Evolutionary conservation across 2,888 invertebrate genomes (phyloP).

Genomic region (Microctonus hyperodae): DNA sequence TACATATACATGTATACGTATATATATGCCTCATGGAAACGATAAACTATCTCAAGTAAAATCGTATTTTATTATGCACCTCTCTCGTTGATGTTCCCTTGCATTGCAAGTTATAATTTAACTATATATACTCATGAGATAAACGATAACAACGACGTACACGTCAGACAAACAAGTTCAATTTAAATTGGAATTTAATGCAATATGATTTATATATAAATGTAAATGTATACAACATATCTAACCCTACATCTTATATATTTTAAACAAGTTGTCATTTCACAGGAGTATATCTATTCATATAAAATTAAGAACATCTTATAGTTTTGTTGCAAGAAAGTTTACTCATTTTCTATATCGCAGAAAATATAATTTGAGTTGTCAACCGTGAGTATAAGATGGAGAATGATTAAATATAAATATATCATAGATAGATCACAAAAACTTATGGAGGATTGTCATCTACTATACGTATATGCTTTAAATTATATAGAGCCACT

Average conservation of each 20-base stretch:
- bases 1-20: not conserved
- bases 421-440: not conserved
- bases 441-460: not conserved
- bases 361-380: not conserved
- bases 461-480: not conserved
- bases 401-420: not conserved
- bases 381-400: not conserved
- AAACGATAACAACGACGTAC: not conserved
- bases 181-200: conserved; percentile 19
- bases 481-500: conserved; percentile 15
- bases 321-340: not conserved
- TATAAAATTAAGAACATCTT: not conserved
- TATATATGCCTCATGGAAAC: not conserved
- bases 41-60: not conserved
- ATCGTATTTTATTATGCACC: conserved; percentile 1
- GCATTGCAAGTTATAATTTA: not conserved
- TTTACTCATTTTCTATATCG: not conserved
- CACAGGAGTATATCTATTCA: not conserved
- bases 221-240: conserved; percentile 38
- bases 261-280: conserved; percentile 4
- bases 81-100: not conserved
- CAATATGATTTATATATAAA: not conserved
- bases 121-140: not conserved
- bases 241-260: not conserved
- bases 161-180: conserved; percentile 6